Percentiles rank a stretch among this genome's conserved stretches.
These are phyloP conservation scores for Bos taurus DNA, from an alignment of 2,113 vertebrate species.

Conservation along the genomic window ARS-UCD2.0 NC_037356.1:47680501-47681000, in stretches of 20 bases:
- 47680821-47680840: fast-evolving
- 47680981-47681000: neutral
- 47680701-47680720: too few species aligned
- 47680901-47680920: neutral
- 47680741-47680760: fast-evolving
- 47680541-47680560: neutral
- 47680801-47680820: neutral
- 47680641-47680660: fast-evolving
- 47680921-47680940: neutral
- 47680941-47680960: neutral
- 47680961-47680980: neutral
- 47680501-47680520: neutral
- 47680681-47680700: neutral
- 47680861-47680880: fast-evolving
- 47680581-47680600: fast-evolving
- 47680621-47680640: neutral
- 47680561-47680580: neutral
- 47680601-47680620: neutral
- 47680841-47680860: fast-evolving
- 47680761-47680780: fast-evolving
- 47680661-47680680: fast-evolving
- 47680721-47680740: neutral
- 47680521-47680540: fast-evolving
- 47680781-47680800: too few species aligned
- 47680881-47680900: neutral